A percentile compares a stretch with the other conserved stretches of the same genome.
These are phyloP conservation scores for Garrulus glandarius DNA, from an alignment of 2,797 vertebrate genomes.

Conservation along the genomic window DNA sequence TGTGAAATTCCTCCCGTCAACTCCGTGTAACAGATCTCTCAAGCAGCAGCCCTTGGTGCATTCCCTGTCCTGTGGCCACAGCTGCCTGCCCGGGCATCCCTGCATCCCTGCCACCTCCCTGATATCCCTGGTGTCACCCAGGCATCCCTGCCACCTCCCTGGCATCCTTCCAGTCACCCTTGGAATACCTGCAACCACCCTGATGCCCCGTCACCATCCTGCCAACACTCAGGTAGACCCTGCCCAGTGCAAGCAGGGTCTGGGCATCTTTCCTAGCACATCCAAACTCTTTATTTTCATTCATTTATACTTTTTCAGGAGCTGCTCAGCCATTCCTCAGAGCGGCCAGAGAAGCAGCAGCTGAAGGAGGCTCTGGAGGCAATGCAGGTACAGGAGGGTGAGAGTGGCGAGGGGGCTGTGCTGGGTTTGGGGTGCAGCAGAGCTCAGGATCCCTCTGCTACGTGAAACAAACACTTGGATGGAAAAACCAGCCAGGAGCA, in stretches of 20 bases:
- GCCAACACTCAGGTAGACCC: not conserved
- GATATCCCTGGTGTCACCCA: not conserved
- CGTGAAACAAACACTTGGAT: not conserved
- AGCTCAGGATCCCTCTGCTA: not conserved
- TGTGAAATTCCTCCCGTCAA: constrained; percentile 47
- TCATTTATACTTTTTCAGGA: constrained; percentile 74
- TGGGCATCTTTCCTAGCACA: not conserved
- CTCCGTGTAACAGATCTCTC: not conserved
- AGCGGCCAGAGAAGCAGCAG: constrained; percentile 89
- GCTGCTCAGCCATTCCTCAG: constrained; percentile 89
- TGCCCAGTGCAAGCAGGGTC: accelerated
- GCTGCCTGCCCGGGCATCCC: not conserved
- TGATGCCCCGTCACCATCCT: not conserved
- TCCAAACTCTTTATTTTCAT: accelerated
- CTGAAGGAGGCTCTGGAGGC: constrained; percentile 95
- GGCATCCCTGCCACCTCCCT: not conserved
- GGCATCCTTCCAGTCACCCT: not conserved
- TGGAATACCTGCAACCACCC: not conserved
- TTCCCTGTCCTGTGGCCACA: not conserved
- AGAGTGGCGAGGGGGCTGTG: accelerated
- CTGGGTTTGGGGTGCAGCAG: not conserved
- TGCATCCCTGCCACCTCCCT: not conserved
- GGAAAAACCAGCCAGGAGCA: not conserved
- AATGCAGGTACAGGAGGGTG: constrained; percentile 85
- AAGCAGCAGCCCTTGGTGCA: not conserved